Conservation (phyloP, 1,140 invertebrate species). For the Monomorium pharaonis region DNA sequence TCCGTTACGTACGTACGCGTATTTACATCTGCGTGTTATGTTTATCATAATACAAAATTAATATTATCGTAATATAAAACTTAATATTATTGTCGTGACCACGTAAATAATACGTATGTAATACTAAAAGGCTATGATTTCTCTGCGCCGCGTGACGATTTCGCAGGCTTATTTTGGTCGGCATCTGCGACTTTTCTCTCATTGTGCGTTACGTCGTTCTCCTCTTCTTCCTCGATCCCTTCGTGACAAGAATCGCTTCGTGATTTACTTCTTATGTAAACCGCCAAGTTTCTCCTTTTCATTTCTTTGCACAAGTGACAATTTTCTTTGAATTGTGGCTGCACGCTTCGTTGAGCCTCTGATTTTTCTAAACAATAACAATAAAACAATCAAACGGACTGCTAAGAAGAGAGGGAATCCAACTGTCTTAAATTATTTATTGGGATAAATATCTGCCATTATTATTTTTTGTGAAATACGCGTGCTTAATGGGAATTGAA, state of each 20-base stretch:
- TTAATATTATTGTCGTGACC: neutral
- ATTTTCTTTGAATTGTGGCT: constrained; percentile 77
- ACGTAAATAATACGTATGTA: no score
- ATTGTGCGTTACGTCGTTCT: constrained; percentile 6
- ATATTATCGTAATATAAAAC: no score
- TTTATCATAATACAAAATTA: neutral
- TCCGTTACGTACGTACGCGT: neutral
- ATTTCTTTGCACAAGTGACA: constrained; percentile 87
- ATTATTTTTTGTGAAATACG: neutral
- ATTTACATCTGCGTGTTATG: neutral
- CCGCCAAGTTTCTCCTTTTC: constrained; percentile 85
- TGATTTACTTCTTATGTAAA: constrained; percentile 86
- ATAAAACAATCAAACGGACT: neutral
- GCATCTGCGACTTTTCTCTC: constrained; percentile 36
- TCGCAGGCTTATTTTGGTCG: constrained; percentile 47
- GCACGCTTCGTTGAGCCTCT: constrained; percentile 71
- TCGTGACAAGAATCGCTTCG: constrained; percentile 84
- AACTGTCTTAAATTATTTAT: neutral
- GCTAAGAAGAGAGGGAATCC: neutral
- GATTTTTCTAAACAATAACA: constrained; percentile 75
- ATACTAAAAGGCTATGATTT: constrained; percentile 1
- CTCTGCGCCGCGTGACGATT: neutral
- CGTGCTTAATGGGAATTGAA: neutral
- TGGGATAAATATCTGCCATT: neutral
- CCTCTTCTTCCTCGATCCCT: constrained; percentile 86